These are phyloP conservation scores for Sphenopsis melanotis DNA, from an alignment of 2,797 vertebrate species.

Conservation along the genomic window DNA sequence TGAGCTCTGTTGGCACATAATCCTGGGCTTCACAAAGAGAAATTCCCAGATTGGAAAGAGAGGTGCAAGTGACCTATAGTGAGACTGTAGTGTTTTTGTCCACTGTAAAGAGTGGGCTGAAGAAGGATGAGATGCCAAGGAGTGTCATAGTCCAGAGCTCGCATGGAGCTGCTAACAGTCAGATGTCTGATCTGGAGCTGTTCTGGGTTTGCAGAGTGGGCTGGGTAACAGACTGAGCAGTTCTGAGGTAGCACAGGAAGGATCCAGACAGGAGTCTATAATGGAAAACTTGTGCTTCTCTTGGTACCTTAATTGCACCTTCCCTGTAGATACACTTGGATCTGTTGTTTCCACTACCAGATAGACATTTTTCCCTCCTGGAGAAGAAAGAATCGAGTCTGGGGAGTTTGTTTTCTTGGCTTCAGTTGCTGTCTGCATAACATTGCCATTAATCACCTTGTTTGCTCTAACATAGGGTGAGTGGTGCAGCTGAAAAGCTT, in stretches of 20 bases:
- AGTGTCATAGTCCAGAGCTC: not conserved
- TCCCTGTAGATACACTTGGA: not conserved
- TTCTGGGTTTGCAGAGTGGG: not conserved
- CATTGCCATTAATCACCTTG: constrained; percentile 22
- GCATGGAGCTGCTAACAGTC: not conserved
- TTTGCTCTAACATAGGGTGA: not conserved
- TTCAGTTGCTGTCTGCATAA: constrained; percentile 14
- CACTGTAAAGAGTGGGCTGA: not conserved
- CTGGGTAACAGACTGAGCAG: not conserved
- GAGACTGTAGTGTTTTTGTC: not conserved
- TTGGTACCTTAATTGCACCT: not conserved
- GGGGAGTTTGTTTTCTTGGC: constrained; percentile 16
- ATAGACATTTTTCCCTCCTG: not conserved
- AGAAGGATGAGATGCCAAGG: not conserved
- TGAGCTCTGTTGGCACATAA: not conserved
- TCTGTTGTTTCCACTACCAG: not conserved
- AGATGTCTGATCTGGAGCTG: not conserved
- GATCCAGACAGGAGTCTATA: not conserved
- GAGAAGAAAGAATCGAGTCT: not conserved
- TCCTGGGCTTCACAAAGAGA: not conserved
- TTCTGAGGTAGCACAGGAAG: not conserved
- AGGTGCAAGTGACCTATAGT: not conserved
- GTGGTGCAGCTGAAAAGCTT: not conserved
- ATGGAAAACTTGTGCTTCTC: not conserved
- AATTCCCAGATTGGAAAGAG: not conserved